Base-by-base conservation (phyloP, 2,888 invertebrate species). In the Herminia tarsipennalis region DNA sequence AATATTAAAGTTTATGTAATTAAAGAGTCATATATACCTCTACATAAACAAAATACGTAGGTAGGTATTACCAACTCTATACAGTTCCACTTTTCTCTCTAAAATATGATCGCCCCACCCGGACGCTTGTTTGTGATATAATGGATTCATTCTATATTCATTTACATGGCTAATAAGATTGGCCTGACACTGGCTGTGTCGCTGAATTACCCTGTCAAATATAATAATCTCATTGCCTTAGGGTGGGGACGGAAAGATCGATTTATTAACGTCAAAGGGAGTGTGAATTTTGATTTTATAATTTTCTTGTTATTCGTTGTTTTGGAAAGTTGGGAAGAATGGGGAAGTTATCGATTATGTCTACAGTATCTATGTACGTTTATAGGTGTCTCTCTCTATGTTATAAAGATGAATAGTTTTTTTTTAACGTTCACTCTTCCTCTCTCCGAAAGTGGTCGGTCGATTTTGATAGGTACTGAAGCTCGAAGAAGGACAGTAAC, bases 101-200 rank as follows among this genome's bases (percentile, higher is more conserved):
- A 78, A 80, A 86, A 83, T 79, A 79, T 83, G 77, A 83, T 81
- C 80, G 76, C 76, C 81, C 73, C 66, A 72, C 76, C 74, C 73
- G 60, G 72, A 24, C 56, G 71, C 81, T 84, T 90, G 88, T 90
- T 91, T 88, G 86, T 70, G 80, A 84, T 85, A 86, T 90, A 91
- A 90, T 91, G 87, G 88, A 87, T 88, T 91, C 88, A 89, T 90
- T 89, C 87, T 84, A 86, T 86, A 88, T 88, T 90, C 88, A 90
- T 91, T 91, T 90, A 84, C 90, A 89, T 86, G 78, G 70, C 72
- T 89, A 90, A 89, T 86, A 82, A 89, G 89, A 88, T 86, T 74
- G 84, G 74, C 75, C 70, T 79, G 83, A 83, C 83, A 78, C 73
- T 72, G 81, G 73, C 86, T 76, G 73, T 74, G 75, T 77, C 76